Base-by-base conservation (phyloP, 2,888 invertebrate genomes). In the Thumatha senex region DNA sequence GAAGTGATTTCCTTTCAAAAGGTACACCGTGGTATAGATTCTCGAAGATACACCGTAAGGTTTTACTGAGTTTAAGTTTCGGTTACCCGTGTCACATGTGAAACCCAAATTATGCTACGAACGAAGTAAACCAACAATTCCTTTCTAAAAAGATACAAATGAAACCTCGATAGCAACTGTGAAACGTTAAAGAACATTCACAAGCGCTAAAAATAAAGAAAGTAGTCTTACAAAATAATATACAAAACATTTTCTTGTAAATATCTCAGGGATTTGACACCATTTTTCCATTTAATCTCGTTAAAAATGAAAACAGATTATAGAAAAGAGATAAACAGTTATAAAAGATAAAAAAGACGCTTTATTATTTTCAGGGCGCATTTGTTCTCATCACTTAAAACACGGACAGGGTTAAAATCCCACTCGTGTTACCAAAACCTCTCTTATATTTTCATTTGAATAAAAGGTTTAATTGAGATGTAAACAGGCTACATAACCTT, bases 361-460 rank as follows among this genome's bases (percentile, higher is more conserved):
- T 46, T 40, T 48, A 38, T 14, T 31, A 45, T 41, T 15, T 39
- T 33, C 40, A 40, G 7, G 29, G 34, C 35, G 40, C 45, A 33
- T 46, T 46, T 48, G 46, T 61, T 50, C 48, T 40, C 45, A 61
- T 53, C 50, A 48, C 50, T 47, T 60, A 41, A 55, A 52, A 39
- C 45, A 44, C 41, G 53, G 64, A 62, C 36, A 41, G 48, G 14
- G 33, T 40, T 10, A 40, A 51, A 49, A 39, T 14, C 13, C 11
- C 15, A 9, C 34, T 42, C 61, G 46, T 45, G 18, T 46, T 12
- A 41, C 9, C 9, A 39, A 53, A 51, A 39, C 13, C 33, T 36
- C 30, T 30, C 46, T 51, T 48, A 13, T 40, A 42, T 48, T 61
- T 56, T 56, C 38, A 47, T 43, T 49, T 41, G 30, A 47, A 47